Evolutionary conservation across 2,113 vertebrate species (phyloP).

Genomic region (Sceloporus tristichus): DNA sequence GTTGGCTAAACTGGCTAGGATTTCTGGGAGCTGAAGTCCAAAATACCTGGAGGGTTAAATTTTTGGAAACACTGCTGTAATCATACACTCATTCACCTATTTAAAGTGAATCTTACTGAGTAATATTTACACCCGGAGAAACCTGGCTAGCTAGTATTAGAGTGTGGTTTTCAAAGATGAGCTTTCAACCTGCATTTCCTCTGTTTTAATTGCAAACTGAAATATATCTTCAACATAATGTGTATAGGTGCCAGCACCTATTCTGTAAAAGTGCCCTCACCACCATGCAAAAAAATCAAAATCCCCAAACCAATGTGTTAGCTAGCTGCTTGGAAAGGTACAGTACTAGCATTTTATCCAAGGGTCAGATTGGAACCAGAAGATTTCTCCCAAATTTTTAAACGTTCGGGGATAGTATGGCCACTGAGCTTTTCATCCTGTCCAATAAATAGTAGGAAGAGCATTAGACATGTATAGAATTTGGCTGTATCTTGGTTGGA

Average conservation of each 20-base stretch:
- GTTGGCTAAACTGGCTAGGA: too few relatives aligned
- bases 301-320: not conserved
- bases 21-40: too few relatives aligned
- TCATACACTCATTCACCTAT: not conserved
- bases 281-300: not conserved
- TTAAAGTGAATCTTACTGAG: constrained; percentile 12
- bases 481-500: not conserved
- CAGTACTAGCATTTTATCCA: not conserved
- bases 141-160: constrained; percentile 22
- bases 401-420: not conserved
- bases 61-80: too few relatives aligned
- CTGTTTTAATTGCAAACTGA: fast-evolving
- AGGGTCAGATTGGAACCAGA: not conserved
- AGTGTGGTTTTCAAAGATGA: not conserved
- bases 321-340: not conserved
- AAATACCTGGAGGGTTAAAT: too few relatives aligned
- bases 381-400: not conserved
- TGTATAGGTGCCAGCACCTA: not conserved
- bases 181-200: not conserved
- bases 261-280: not conserved
- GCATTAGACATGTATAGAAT: not conserved
- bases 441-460: not conserved
- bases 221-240: not conserved
- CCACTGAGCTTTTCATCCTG: not conserved
- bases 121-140: not conserved